phyloP scores from a whole-genome alignment of 2,888 invertebrate genomes.

The Glaucopsyche alexis region DNA sequence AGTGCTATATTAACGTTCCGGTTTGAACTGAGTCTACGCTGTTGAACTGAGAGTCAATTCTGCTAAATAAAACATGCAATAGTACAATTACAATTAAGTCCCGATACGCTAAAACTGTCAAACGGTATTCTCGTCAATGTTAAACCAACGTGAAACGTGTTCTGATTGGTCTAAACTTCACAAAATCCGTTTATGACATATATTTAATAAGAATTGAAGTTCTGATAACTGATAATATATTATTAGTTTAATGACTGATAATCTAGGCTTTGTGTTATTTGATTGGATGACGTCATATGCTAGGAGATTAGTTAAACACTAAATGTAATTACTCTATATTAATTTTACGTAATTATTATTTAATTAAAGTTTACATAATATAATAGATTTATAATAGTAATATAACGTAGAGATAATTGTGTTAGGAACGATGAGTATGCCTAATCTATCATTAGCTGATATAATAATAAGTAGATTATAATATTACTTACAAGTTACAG shows the following conservation, averaged over 20 bases:
- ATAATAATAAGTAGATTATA: background rate
- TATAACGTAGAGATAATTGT: background rate
- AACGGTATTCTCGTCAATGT: too few species aligned
- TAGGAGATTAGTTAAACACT: background rate
- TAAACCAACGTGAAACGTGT: too few species aligned
- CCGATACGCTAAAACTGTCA: too few species aligned
- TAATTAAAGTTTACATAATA: too few species aligned
- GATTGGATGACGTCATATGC: background rate
- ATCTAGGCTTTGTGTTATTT: background rate
- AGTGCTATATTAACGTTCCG: too few species aligned
- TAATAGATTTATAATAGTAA: background rate
- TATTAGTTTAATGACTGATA: constrained; percentile 5
- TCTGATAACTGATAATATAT: too few species aligned
- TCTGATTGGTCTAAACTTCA: too few species aligned
- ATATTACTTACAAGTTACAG: background rate
- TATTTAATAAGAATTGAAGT: too few species aligned
- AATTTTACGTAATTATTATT: background rate
- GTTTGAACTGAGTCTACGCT: background rate
- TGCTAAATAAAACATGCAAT: too few species aligned
- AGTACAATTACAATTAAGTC: too few species aligned
- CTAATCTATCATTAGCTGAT: background rate
- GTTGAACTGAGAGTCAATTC: too few species aligned
- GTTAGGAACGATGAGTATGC: background rate
- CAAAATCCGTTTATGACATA: too few species aligned
- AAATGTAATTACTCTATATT: background rate